Percentiles rank a stretch among this genome's conserved stretches.
phyloP scores from a whole-genome alignment of 2,888 invertebrate genomes.

The Imbricaverruca yamaguchii region DNA sequence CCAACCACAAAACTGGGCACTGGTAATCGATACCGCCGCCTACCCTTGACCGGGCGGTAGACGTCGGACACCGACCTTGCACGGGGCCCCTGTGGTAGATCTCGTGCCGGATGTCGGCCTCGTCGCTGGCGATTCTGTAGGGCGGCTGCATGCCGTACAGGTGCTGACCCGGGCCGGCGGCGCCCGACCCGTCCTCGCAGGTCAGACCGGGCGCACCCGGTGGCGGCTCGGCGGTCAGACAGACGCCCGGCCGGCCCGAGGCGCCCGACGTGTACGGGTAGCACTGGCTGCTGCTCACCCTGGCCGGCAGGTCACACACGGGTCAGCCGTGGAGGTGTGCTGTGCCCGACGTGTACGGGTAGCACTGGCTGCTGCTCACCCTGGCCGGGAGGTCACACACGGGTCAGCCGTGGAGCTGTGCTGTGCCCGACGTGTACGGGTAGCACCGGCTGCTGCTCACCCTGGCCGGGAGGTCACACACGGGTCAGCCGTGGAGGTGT shows the following conservation, averaged over 20 bases:
- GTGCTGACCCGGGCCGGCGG: conserved; percentile 33
- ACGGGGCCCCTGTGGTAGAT: conserved; percentile 85
- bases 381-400: neutral
- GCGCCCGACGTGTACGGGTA: neutral
- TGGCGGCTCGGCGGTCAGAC: neutral
- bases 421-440: neutral
- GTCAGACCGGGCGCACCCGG: neutral
- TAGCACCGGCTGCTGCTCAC: neutral
- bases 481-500: neutral
- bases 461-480: neutral
- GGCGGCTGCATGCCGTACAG: conserved; percentile 50
- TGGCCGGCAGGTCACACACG: neutral
- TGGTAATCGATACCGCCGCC: too few relatives aligned
- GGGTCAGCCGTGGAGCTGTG: neutral
- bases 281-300: neutral
- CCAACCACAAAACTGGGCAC: too few relatives aligned
- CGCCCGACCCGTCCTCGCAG: neutral
- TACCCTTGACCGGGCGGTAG: too few relatives aligned
- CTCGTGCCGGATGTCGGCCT: conserved; percentile 81
- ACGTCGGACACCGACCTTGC: conserved; percentile 53
- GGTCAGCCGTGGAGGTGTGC: neutral
- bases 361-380: neutral
- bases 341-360: neutral
- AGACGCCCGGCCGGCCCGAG: neutral
- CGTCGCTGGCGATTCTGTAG: conserved; percentile 54